Percentiles rank a stretch among this genome's conserved stretches.
Evolutionary conservation across 2,113 vertebrate species (phyloP).

Genomic region (Etheostoma spectabile): DNA sequence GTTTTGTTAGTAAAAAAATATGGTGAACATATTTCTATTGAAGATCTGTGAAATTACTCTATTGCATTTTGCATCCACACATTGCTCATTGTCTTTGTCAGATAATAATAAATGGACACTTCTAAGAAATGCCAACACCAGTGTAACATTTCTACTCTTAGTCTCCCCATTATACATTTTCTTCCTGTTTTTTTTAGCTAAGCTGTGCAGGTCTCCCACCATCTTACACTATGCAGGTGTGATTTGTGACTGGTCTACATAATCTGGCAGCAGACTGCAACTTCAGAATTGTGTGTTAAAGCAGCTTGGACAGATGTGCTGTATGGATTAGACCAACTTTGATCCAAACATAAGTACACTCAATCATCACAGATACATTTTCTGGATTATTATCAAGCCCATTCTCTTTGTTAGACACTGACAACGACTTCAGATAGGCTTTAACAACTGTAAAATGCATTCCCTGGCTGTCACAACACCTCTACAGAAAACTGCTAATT

Average conservation of each 20-base stretch:
- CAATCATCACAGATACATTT: constrained; percentile 53
- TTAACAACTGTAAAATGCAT: constrained; percentile 75
- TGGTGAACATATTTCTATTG: constrained; percentile 20
- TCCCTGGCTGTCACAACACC: constrained; percentile 74
- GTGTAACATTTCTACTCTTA: constrained; percentile 40
- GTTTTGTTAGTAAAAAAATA: not conserved
- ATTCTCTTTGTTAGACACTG: constrained; percentile 49
- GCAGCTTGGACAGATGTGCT: constrained; percentile 65
- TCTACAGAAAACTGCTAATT: constrained; percentile 80
- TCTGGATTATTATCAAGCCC: constrained; percentile 62
- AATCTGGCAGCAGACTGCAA: constrained; percentile 57
- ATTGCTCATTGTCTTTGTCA: constrained; percentile 35
- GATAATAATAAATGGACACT: constrained; percentile 48
- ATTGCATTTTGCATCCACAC: constrained; percentile 39
- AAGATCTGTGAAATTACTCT: constrained; percentile 28
- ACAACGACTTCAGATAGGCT: constrained; percentile 60
- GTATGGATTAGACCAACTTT: constrained; percentile 65
- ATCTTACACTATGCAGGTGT: constrained; percentile 58
- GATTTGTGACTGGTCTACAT: constrained; percentile 51
- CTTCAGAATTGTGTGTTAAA: constrained; percentile 57
- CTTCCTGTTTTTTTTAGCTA: constrained; percentile 37
- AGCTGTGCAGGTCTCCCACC: constrained; percentile 54
- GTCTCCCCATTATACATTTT: constrained; percentile 27
- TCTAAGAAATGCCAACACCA: constrained; percentile 40
- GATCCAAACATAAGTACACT: constrained; percentile 52